These are phyloP conservation scores for Ciona savignyi DNA, from an alignment of 23 tunicate species.

Conservation along the genomic window DNA sequence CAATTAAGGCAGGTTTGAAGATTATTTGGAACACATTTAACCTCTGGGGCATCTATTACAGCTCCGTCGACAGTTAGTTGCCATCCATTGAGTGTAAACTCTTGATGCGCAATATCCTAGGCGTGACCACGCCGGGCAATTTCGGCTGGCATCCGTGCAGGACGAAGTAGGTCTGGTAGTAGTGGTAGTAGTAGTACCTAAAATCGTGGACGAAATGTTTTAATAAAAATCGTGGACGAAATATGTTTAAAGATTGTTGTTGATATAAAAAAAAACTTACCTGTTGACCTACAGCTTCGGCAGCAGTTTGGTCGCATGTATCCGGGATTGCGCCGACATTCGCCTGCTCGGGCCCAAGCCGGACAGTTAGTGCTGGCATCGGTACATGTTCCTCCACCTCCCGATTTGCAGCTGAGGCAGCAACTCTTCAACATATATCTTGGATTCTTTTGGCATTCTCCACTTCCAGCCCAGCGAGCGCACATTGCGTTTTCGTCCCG, in stretches of 20 bases:
- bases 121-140: slow-evolving; percentile 1
- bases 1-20: no score
- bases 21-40: neutral
- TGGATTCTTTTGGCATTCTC: slow-evolving; percentile 42
- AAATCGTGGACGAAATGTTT: no score
- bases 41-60: neutral
- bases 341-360: slow-evolving; percentile 19
- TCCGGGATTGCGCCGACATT: slow-evolving; percentile 18
- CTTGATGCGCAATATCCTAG: neutral
- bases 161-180: neutral
- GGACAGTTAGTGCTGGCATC: slow-evolving; percentile 16
- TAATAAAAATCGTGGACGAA: no score
- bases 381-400: neutral
- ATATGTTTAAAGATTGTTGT: no score
- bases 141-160: neutral
- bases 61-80: slow-evolving; percentile 1
- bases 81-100: neutral
- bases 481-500: slow-evolving; percentile 1
- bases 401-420: slow-evolving; percentile 19
- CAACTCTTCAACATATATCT: slow-evolving; percentile 33
- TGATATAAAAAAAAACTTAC: no score
- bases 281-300: slow-evolving; percentile 15
- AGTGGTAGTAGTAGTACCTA: neutral
- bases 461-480: slow-evolving; percentile 22
- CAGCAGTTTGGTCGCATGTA: slow-evolving; percentile 27